Conservation (phyloP, 2,888 invertebrate genomes). For the Andrena hattorfiana region DNA sequence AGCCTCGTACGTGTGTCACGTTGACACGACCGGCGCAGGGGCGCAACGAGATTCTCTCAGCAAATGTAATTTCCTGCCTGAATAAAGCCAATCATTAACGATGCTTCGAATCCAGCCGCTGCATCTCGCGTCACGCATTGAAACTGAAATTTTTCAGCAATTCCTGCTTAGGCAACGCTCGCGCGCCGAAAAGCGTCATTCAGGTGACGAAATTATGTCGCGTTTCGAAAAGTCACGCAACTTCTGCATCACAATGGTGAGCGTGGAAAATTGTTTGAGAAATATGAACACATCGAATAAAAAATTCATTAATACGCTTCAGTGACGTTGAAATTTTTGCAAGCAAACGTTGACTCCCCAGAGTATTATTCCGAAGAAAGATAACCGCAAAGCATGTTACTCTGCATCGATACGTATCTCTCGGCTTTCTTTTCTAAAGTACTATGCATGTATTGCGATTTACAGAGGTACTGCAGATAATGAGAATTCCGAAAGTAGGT, state of each 20-base stretch:
- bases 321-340: not conserved
- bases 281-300: too few relatives aligned
- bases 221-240: too few relatives aligned
- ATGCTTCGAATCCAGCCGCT: not conserved
- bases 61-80: constrained; percentile 43
- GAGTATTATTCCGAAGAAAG: not conserved
- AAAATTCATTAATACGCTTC: too few relatives aligned
- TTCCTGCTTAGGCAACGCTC: not conserved
- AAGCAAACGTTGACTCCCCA: not conserved
- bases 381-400: not conserved
- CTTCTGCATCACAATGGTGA: too few relatives aligned
- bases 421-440: not conserved
- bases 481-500: not conserved
- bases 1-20: constrained; percentile 1
- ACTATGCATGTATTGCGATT: not conserved
- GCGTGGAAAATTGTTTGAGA: too few relatives aligned
- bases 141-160: not conserved
- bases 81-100: constrained; percentile 47
- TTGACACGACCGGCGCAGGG: not conserved
- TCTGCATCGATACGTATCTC: too few relatives aligned
- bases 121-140: not conserved
- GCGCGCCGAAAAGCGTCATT: not conserved
- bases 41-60: not conserved
- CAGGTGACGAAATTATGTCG: not conserved
- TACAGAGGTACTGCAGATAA: not conserved